Percentiles rank a stretch among this genome's conserved stretches.
Conservation (phyloP, 2,888 invertebrate genomes). For the Callyntrura sp. region DNA sequence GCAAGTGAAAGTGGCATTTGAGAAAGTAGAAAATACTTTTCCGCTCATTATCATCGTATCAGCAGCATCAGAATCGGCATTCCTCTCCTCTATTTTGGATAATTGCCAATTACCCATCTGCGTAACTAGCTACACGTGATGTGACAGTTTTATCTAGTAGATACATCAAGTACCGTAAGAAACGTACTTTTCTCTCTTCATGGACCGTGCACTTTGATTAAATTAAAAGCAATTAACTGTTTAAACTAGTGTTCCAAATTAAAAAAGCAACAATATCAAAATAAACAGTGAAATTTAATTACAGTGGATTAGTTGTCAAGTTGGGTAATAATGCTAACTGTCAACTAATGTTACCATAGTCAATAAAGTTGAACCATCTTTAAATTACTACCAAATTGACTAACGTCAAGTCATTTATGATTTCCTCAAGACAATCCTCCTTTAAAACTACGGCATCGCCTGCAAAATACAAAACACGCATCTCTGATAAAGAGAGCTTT, state of each 20-base stretch:
- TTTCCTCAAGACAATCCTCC: slow-evolving; percentile 27
- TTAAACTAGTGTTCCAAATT: slow-evolving; percentile 4
- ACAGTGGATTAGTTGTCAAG: not conserved
- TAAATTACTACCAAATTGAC: too few relatives aligned
- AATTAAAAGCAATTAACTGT: not conserved
- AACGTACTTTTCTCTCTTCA: not conserved
- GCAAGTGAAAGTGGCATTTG: slow-evolving; percentile 58
- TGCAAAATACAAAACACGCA: not conserved
- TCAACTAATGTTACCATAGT: not conserved
- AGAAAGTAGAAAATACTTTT: slow-evolving; percentile 7
- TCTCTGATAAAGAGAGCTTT: slow-evolving; percentile 44
- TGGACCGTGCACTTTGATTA: not conserved
- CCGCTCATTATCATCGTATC: slow-evolving; percentile 8
- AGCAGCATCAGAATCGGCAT: not conserved
- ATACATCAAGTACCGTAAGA: not conserved
- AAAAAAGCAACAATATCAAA: not conserved
- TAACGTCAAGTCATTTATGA: slow-evolving; percentile 29
- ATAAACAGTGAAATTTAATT: not conserved
- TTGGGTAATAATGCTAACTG: not conserved
- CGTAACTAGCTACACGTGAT: slow-evolving; percentile 51
- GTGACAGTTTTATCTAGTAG: slow-evolving; percentile 1
- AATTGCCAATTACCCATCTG: slow-evolving; percentile 62
- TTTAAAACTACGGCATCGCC: not conserved
- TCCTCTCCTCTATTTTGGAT: slow-evolving; percentile 51
- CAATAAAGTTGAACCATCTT: not conserved